Evolutionary conservation across 2,888 invertebrate genomes (phyloP).

Genomic region (Epinotia ramella): DNA sequence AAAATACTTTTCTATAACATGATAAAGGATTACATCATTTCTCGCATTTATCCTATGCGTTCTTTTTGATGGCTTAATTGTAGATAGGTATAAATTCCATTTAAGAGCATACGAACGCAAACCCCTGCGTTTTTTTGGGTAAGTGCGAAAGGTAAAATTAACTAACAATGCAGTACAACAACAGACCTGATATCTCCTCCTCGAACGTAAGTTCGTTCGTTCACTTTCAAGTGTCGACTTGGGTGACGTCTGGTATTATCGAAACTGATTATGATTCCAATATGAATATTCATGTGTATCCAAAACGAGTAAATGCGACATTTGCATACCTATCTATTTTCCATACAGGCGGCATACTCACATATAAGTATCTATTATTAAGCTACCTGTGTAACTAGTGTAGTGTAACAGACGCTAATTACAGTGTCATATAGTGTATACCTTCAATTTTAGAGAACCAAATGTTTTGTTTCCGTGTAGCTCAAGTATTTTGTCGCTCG

Average conservation of each 20-base stretch:
- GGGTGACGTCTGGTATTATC: constrained; percentile 3
- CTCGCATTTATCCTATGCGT: too few species aligned
- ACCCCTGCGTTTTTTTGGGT: background rate
- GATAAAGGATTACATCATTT: background rate
- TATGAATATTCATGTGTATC: constrained; percentile 24
- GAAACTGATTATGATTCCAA: constrained; percentile 4
- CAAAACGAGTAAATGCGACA: constrained; percentile 22
- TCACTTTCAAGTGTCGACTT: background rate
- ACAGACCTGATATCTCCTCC: background rate
- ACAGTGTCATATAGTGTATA: constrained; percentile 34
- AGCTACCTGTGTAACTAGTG: constrained; percentile 9
- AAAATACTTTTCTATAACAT: background rate
- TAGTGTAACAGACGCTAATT: background rate
- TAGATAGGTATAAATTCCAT: background rate
- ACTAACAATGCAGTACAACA: background rate
- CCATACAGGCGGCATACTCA: constrained; percentile 11
- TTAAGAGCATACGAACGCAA: background rate
- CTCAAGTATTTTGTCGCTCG: constrained; percentile 96
- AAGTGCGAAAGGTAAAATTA: background rate
- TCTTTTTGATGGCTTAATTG: background rate
- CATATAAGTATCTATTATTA: constrained; percentile 15
- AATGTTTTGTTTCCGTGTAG: constrained; percentile 85
- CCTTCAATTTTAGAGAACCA: constrained; percentile 59
- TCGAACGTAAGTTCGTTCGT: background rate
- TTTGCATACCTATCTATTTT: constrained; percentile 28